These are phyloP conservation scores for Brenthis hecate DNA, from an alignment of 2,888 invertebrate species.

Conservation along the genomic window DNA sequence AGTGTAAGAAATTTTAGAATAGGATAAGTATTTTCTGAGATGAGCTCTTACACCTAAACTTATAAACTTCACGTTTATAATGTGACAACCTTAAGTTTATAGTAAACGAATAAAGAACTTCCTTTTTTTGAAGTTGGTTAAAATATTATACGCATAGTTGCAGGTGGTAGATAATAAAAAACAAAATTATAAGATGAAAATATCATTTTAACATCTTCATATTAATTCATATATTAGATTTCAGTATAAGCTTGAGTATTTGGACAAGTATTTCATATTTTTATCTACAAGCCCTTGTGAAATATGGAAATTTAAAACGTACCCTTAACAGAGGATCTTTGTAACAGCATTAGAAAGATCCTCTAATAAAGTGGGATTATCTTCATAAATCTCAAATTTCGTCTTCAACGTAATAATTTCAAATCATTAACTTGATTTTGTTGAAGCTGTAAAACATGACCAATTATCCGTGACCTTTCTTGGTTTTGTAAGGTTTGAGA, in stretches of 20 bases:
- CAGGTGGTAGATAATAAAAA: too few relatives aligned
- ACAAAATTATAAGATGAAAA: too few relatives aligned
- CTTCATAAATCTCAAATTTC: conserved; percentile 53
- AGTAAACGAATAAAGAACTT: too few relatives aligned
- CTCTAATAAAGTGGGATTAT: conserved; percentile 51
- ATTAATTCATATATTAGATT: too few relatives aligned
- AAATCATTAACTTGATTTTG: conserved; percentile 58
- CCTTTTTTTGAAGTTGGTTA: too few relatives aligned
- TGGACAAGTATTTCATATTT: background rate
- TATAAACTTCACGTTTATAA: too few relatives aligned
- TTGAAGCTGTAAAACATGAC: conserved; percentile 46
- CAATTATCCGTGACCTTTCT: conserved; percentile 41
- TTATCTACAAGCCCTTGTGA: background rate
- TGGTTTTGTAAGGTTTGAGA: conserved; percentile 22
- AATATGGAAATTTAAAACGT: conserved; percentile 28
- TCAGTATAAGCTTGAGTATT: background rate
- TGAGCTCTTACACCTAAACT: too few relatives aligned
- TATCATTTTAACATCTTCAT: too few relatives aligned
- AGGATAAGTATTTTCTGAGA: too few relatives aligned
- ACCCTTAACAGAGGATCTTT: conserved; percentile 26
- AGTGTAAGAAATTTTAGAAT: too few relatives aligned
- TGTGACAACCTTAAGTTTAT: too few relatives aligned
- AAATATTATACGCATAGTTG: too few relatives aligned
- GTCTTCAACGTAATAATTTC: conserved; percentile 51
- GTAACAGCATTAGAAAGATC: conserved; percentile 29